Evolutionary conservation across 2,797 vertebrate species (phyloP), one percentile per base, ranked within the genome.

Genomic region (Rhincodon typus): DNA sequence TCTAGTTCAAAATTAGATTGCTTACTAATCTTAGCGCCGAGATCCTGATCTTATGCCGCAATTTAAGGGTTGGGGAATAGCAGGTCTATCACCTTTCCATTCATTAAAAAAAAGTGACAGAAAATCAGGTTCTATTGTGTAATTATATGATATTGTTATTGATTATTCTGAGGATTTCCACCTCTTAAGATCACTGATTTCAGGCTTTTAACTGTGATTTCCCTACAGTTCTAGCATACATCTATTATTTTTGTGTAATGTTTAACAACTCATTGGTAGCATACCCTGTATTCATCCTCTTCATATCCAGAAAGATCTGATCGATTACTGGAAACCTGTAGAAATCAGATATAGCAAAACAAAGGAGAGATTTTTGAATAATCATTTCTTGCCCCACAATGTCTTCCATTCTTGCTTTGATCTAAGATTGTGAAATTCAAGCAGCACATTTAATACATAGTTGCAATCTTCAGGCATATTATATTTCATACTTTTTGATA

Each of bases 311-410:
- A 98, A 96, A 99, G 97, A 96, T 99, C 99, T 94, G 97, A 97
- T 97, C 98, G 98, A 97, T 98, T 99, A 96, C 98, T 98, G 66
- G 98, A 99, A 2, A 98, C 97, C 99, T 99, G 96, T 0, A 96
- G 96, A 93, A 34, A 96, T 4, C 96, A 38, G 96, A 62, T 70
- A 62, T 46, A 69, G 53, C 21, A 69, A 46, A 50, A 30, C 84
- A 93, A 12, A 6, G 5, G 96, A 72, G 53, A 69, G 42, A 57
- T 94, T 88, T 57, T 74, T 17, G 7, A 50, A n/a, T 50, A 27
- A 53, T 30, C 77, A 34, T 42, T 46, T 1, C 21, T 46, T 25
- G 38, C 82, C 21, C 2, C 42, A 84, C 42, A 84, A 84, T 84
- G 6, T 46, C 21, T 91, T 66, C 15, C 27, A 21, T 62, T 62